These are phyloP conservation scores for Eulemur albifrons DNA, from an alignment of 2,797 vertebrate genomes.

Conservation along the genomic window DNA sequence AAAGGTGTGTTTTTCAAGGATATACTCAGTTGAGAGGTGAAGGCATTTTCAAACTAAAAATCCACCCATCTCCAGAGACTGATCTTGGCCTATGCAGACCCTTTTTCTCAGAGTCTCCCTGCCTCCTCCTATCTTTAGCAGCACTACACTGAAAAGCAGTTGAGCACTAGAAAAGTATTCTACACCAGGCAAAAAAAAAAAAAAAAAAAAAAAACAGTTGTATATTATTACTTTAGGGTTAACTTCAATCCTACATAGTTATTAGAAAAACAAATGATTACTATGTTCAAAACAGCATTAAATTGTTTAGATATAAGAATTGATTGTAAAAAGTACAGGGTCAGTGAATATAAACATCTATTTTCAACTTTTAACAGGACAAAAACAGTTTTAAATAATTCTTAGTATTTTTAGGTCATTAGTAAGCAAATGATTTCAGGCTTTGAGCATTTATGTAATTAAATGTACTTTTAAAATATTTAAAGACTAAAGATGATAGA, in stretches of 20 bases:
- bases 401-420: not conserved
- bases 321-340: not conserved
- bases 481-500: not conserved
- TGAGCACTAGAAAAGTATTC: not conserved
- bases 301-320: not conserved
- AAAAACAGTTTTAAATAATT: not conserved
- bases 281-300: not conserved
- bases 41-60: not conserved
- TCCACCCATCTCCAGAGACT: not conserved
- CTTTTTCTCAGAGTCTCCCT: not conserved
- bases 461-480: not conserved
- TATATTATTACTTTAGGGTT: not conserved
- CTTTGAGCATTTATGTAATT: not conserved
- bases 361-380: not conserved
- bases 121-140: not conserved
- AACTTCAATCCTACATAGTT: not conserved
- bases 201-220: not conserved
- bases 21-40: not conserved
- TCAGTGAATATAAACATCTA: not conserved
- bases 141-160: not conserved
- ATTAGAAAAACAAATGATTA: not conserved
- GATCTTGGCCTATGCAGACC: not conserved
- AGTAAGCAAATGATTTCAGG: not conserved
- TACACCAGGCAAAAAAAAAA: not conserved
- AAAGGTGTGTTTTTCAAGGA: not conserved